Evolutionary conservation across 2,888 invertebrate genomes (phyloP), one percentile per base, ranked within the genome.

Genomic region (Epinotia bilunana): DNA sequence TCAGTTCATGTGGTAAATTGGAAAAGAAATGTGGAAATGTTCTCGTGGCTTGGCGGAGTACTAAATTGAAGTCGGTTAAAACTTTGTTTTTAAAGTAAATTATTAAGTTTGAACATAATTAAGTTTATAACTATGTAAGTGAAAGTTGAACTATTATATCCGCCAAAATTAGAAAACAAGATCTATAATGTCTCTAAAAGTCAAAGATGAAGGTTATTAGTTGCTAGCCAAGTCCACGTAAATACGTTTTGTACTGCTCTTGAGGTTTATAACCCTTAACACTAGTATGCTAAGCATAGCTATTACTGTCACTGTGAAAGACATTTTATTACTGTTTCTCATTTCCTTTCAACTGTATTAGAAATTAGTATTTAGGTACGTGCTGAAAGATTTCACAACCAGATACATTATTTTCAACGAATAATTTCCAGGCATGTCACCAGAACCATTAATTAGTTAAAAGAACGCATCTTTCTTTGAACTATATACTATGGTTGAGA

Each of bases 291-390:
- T 58, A 58, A 68, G 57, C 43, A 12, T 9, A 64, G 28, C 43
- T n/a, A 16, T 68, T 58, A 57, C 68, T 68, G 43, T 58, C 57
- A 43, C 18, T 58, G 68, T 57, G 43, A 67, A 55, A 55, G 33
- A 67, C 49, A 65, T 11, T 53, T 65, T 49, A 49, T 49, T 23
- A 23, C 23, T 28, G 46, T 64, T 68, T 65, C 73, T 74, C 43
- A 61, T 20, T 63, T 63, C 20, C 43, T 12, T 63, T 46, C 43
- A 2, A 63, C 12, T 20, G 18, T 20, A 20, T 20, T 13, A 46
- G 20, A 62, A 39, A 39, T 39, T 9, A n/a, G n/a, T 49, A 49
- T 49, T 49, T 16, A 13, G 20, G 20, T 20, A 20, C 49, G n/a
- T n/a, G 18, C 62, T 62, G 62, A 62, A 62, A 39, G 39, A 4